Percentiles rank a stretch among this genome's conserved stretches.
These are phyloP conservation scores for Styela clava DNA, from an alignment of 23 tunicate genomes.

Conservation along the genomic window DNA sequence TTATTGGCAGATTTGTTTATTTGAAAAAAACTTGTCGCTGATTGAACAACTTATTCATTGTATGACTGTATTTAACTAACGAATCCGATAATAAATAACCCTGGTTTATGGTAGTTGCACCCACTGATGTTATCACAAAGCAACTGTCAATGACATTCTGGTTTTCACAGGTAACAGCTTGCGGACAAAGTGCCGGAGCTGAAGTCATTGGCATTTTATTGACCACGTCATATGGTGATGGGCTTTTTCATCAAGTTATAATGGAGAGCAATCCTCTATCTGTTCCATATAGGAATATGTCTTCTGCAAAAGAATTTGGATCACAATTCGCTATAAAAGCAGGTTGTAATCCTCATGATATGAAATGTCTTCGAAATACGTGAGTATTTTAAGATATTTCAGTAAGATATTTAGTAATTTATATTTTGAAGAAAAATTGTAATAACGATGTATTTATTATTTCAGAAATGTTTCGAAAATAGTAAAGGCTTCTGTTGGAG, in stretches of 20 bases:
- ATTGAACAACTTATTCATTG: not conserved
- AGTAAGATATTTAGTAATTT: too few species aligned
- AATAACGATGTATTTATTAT: too few species aligned
- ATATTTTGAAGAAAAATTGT: too few species aligned
- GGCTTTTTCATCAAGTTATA: conserved; percentile 51
- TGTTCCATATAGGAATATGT: conserved; percentile 52
- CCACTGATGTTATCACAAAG: too few species aligned
- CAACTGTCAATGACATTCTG: too few species aligned
- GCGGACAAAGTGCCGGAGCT: conserved; percentile 91
- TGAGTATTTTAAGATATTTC: conserved; percentile 10
- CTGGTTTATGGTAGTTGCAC: too few species aligned
- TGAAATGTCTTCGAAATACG: conserved; percentile 63
- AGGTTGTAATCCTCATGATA: conserved; percentile 39
- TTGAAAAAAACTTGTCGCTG: not conserved
- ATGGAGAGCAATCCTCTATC: conserved; percentile 82
- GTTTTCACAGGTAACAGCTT: conserved; percentile 88
- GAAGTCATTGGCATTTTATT: conserved; percentile 73
- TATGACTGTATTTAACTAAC: too few species aligned
- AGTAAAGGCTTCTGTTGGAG: conserved; percentile 32
- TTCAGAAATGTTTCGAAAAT: conserved; percentile 1
- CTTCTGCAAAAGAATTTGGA: conserved; percentile 63
- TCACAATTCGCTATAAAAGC: conserved; percentile 39
- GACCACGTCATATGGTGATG: conserved; percentile 28
- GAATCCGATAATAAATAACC: too few species aligned
- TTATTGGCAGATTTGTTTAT: not conserved